Evolutionary conservation across 1,140 invertebrate genomes (phyloP), one percentile per base, ranked within the genome.

Genomic region (Diprion similis): DNA sequence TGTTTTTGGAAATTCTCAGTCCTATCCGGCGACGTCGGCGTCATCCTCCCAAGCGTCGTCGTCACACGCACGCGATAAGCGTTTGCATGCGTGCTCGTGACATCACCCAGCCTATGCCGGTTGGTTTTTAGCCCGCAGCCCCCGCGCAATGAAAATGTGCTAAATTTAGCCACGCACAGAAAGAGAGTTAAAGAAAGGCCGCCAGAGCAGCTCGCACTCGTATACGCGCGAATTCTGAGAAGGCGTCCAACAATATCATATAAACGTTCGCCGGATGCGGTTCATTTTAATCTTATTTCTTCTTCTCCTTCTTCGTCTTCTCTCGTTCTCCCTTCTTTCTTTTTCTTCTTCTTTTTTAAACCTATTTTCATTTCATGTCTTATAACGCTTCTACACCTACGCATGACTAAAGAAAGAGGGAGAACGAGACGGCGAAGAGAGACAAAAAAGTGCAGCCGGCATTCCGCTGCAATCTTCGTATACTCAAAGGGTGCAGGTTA

Each of bases 171-270:
- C 8, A 47, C n/a, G 69, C 15, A 37, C 69, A 11, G 18, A 70
- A 70, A 70, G 46, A 70, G 69, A 70, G 18, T 45, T 46, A 46
- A 70, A 70, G 69, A 70, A 70, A 70, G 69, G 46, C 69, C 69
- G n/a, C 18, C 46, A n/a, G 15, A 17, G 37, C 69, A 37, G 24
- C 24, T 37, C 24, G 19, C 46, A 46, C 18, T 59, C 51, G 51
- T 59, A 15, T 17, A 15, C 51, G 51, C n/a, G 51, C 51, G n/a
- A 59, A 19, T 48, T 70, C 69, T 11, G 10, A 46, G 69, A 70
- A 70, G 69, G 69, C 19, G 69, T 37, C 46, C 19, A 70, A 70
- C 46, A 48, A 70, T 70, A 70, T 46, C 46, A 15, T 46, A 17
- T 19, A 70, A 48, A 19, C 69, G 46, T 11, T 17, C 8, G 18